Evolutionary conservation across 2,888 invertebrate genomes (phyloP).

Genomic region (Drosophila tanythrix): DNA sequence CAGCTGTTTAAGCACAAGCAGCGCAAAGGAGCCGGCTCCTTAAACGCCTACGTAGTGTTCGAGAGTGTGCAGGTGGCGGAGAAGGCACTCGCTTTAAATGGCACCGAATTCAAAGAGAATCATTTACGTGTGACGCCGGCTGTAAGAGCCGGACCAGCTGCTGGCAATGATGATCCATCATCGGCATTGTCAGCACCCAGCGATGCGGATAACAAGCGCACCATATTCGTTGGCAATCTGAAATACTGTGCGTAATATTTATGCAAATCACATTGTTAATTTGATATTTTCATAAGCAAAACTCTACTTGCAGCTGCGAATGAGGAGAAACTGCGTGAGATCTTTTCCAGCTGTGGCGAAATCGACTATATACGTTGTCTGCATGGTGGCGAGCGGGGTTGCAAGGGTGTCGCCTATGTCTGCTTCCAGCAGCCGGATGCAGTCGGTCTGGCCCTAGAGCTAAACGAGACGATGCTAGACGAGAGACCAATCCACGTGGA

Average conservation of each 20-base stretch:
- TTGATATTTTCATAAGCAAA: not conserved
- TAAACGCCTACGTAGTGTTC: constrained; percentile 83
- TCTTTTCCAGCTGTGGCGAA: constrained; percentile 84
- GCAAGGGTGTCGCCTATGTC: constrained; percentile 84
- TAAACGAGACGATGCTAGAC: constrained; percentile 83
- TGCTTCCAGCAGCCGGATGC: constrained; percentile 83
- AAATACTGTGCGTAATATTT: constrained; percentile 80
- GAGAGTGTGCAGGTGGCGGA: constrained; percentile 66
- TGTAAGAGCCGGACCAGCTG: constrained; percentile 18
- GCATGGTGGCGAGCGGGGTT: constrained; percentile 80
- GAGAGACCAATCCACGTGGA: constrained; percentile 84
- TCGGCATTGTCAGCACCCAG: constrained; percentile 28
- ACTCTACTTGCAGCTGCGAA: constrained; percentile 73
- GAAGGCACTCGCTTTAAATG: constrained; percentile 80
- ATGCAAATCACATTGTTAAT: not conserved
- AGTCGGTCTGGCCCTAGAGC: constrained; percentile 82
- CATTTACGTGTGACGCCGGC: constrained; percentile 81
- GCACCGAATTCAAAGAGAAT: constrained; percentile 78
- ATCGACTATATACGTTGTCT: constrained; percentile 84
- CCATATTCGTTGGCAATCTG: constrained; percentile 84
- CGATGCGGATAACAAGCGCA: constrained; percentile 72
- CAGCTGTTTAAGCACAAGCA: constrained; percentile 78
- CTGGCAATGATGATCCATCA: constrained; percentile 32
- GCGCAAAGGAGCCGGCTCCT: constrained; percentile 71
- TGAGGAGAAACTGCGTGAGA: constrained; percentile 82